These are phyloP conservation scores for Clusia tigrina DNA, from an alignment of 2,888 invertebrate genomes.

Conservation along the genomic window DNA sequence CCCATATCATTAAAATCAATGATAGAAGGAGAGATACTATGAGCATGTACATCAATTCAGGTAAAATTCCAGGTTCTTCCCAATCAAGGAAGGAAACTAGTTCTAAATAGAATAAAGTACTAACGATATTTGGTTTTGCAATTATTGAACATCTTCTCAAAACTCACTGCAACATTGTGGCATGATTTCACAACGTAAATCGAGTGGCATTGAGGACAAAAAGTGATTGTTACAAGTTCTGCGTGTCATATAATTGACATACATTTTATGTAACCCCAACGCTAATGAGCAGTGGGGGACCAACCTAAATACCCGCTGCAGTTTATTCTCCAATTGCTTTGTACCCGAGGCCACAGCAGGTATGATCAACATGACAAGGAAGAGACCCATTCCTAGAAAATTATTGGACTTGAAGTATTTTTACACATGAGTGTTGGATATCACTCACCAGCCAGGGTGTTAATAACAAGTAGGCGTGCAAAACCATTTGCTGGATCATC, in stretches of 20 bases:
- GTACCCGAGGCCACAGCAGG: constrained; percentile 71
- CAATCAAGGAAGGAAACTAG: constrained; percentile 70
- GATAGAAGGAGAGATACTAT: constrained; percentile 70
- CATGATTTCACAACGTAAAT: constrained; percentile 47
- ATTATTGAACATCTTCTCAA: no score
- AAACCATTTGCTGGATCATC: constrained; percentile 76
- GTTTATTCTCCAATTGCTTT: constrained; percentile 67
- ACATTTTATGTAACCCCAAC: constrained; percentile 63
- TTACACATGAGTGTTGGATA: neutral
- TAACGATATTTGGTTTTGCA: no score
- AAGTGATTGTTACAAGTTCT: constrained; percentile 45
- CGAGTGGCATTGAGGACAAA: constrained; percentile 38
- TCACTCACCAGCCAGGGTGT: constrained; percentile 72
- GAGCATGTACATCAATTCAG: constrained; percentile 72
- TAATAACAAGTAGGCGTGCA: constrained; percentile 73
- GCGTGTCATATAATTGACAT: constrained; percentile 46
- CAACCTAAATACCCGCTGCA: constrained; percentile 75
- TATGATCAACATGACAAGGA: constrained; percentile 72
- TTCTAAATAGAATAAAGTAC: constrained; percentile 38
- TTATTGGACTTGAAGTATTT: no score
- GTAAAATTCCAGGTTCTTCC: constrained; percentile 75
- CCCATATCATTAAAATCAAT: constrained; percentile 70
- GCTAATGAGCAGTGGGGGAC: constrained; percentile 76
- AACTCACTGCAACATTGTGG: constrained; percentile 59
- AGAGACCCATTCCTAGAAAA: constrained; percentile 75